Conservation (phyloP, 2,888 invertebrate genomes). For the Platycheirus rosarum region DNA sequence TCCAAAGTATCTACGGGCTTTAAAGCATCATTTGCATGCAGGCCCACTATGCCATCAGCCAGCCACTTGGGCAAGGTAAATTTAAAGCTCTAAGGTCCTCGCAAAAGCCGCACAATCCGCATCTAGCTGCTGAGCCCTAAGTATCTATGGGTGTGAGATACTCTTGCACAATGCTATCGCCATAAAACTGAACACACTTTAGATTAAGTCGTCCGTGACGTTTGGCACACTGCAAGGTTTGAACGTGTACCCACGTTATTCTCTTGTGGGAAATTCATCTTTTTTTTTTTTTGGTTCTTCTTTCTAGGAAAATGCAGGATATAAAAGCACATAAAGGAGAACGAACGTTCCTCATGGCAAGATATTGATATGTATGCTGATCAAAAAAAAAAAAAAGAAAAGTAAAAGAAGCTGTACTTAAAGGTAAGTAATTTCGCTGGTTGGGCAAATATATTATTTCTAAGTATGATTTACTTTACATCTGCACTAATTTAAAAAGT, state of each 20-base stretch:
- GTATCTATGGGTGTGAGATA: constrained; percentile 29
- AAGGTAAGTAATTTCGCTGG: constrained; percentile 47
- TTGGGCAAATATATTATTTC: constrained; percentile 43
- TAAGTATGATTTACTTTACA: constrained; percentile 53
- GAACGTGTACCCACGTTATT: constrained; percentile 58
- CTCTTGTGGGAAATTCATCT: constrained; percentile 18
- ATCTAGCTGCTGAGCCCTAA: too few relatives aligned
- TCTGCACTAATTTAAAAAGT: constrained; percentile 46
- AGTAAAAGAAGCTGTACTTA: constrained; percentile 33
- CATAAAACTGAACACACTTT: constrained; percentile 59
- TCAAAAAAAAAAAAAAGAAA: not conserved
- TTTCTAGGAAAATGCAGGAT: not conserved
- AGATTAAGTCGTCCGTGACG: constrained; percentile 64
- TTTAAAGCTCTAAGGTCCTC: constrained; percentile 43
- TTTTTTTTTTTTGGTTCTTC: not conserved
- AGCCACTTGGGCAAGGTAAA: constrained; percentile 8
- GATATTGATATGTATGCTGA: constrained; percentile 39
- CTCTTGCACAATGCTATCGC: constrained; percentile 59
- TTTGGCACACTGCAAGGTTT: constrained; percentile 53
- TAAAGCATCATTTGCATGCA: constrained; percentile 57
- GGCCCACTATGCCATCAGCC: constrained; percentile 13
- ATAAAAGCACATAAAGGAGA: constrained; percentile 44
- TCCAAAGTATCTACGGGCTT: constrained; percentile 50
- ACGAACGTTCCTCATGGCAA: constrained; percentile 40
- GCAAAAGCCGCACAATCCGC: too few relatives aligned